These are phyloP conservation scores for Cariama cristata DNA, from an alignment of 2,113 vertebrate genomes.

Conservation along the genomic window DNA sequence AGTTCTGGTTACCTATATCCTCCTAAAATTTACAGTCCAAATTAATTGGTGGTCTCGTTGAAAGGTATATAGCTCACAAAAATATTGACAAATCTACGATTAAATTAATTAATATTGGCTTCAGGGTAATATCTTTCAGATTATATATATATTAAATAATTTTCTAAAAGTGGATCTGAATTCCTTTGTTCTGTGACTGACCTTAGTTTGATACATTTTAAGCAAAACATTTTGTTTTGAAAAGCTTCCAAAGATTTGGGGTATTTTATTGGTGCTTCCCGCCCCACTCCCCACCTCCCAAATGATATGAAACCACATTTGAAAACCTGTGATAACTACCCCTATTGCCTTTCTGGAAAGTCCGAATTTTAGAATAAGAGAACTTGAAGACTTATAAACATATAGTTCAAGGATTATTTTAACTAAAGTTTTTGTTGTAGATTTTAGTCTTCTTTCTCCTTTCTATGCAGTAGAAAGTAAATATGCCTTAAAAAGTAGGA, in stretches of 20 bases:
- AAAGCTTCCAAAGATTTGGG: neutral
- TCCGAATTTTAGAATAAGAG: neutral
- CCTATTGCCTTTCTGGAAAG: neutral
- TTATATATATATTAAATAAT: neutral
- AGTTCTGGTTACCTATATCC: neutral
- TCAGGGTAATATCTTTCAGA: neutral
- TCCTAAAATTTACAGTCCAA: neutral
- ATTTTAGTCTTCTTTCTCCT: neutral
- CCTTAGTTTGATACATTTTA: neutral
- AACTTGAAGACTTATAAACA: neutral
- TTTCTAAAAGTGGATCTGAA: neutral
- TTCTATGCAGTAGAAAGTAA: neutral
- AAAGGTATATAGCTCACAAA: neutral
- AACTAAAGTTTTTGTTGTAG: neutral
- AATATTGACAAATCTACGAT: neutral
- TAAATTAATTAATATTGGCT: neutral
- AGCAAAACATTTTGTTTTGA: neutral
- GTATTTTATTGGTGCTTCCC: accelerated
- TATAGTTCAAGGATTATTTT: neutral
- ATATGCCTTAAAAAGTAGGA: neutral
- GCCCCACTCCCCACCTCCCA: accelerated
- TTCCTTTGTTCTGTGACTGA: neutral
- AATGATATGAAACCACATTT: neutral
- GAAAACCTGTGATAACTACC: neutral
- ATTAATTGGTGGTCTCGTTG: neutral